phyloP scores from a whole-genome alignment of 1,140 invertebrate genomes.

The Spodoptera frugiperda region DNA sequence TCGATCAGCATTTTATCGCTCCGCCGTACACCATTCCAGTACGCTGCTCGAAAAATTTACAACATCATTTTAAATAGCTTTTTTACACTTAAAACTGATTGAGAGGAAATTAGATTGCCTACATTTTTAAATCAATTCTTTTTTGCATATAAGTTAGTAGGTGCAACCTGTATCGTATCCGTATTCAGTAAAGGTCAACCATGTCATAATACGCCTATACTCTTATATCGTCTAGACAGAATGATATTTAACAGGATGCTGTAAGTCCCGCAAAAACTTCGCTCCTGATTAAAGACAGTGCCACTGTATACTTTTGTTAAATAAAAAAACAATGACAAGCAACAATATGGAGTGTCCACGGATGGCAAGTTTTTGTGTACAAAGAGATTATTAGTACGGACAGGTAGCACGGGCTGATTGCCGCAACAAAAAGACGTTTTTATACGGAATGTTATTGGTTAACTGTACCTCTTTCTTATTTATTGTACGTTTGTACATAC shows the following conservation, averaged over 20 bases:
- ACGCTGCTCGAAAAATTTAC: neutral
- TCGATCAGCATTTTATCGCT: slow-evolving; percentile 27
- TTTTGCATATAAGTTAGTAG: no score
- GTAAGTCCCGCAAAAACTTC: neutral
- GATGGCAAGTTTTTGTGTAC: neutral
- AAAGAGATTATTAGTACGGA: neutral
- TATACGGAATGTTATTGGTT: neutral
- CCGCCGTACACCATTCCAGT: neutral
- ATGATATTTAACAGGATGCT: neutral
- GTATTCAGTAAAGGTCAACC: no score
- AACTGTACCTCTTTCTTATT: no score
- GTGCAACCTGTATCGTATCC: no score
- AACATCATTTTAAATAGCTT: neutral
- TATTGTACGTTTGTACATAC: no score
- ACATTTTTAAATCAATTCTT: no score
- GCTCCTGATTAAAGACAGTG: neutral
- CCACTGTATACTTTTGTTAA: neutral
- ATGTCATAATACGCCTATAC: no score
- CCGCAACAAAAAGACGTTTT: neutral
- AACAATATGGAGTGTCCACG: slow-evolving; percentile 1
- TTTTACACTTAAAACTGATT: neutral
- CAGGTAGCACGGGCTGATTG: neutral
- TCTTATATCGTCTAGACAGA: neutral
- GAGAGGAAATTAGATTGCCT: no score
- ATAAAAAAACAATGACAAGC: slow-evolving; percentile 5